phyloP scores from a whole-genome alignment of 2,888 invertebrate genomes.

The Dolichomitus sp. region DNA sequence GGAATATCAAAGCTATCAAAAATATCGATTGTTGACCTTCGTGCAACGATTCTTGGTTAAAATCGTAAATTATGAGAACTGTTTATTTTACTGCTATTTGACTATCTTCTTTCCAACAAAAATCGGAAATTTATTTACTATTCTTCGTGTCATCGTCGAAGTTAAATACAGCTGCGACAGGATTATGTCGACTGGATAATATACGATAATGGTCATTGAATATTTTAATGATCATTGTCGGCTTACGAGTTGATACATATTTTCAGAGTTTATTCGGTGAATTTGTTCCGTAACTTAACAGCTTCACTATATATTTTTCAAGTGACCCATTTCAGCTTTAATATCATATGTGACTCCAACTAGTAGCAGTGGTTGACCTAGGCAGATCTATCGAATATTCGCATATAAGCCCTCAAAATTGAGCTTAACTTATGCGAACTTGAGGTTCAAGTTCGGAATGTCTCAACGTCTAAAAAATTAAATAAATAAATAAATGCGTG shows the following conservation, averaged over 20 bases:
- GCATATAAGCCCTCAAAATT: not conserved
- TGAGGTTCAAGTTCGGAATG: not conserved
- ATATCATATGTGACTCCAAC: not conserved
- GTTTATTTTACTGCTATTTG: not conserved
- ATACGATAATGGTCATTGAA: not conserved
- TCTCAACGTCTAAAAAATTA: not conserved
- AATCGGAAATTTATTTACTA: conserved; percentile 3
- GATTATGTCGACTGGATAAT: conserved; percentile 6
- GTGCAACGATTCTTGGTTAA: not conserved
- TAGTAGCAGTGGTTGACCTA: too few relatives aligned
- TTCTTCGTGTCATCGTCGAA: not conserved
- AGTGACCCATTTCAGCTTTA: not conserved
- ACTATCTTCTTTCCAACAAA: not conserved
- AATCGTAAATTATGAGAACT: not conserved
- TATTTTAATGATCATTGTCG: not conserved
- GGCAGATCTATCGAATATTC: not conserved
- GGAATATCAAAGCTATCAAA: not conserved
- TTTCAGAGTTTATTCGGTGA: not conserved
- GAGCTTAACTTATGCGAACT: not conserved
- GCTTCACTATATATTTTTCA: not conserved
- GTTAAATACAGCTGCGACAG: not conserved
- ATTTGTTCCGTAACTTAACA: not conserved
- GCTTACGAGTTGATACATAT: not conserved
- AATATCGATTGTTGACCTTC: not conserved
- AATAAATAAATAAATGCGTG: not conserved